These are phyloP conservation scores for Allygus modestus DNA, from an alignment of 2,888 invertebrate genomes.

Conservation along the genomic window DNA sequence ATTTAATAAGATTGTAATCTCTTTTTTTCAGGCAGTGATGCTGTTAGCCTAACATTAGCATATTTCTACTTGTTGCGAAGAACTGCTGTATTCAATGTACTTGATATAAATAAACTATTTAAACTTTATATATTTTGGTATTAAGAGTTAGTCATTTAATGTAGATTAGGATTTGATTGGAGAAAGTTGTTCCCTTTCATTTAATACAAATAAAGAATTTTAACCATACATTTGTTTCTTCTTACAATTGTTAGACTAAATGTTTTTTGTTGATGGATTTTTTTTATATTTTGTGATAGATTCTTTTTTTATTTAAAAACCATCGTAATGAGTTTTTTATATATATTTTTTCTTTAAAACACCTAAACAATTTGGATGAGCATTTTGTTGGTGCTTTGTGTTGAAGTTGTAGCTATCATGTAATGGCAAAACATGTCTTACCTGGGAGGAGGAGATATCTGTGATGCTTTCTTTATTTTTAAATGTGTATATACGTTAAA, in stretches of 20 bases:
- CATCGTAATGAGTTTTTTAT: too few species aligned
- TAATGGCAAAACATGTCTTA: neutral
- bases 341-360: neutral
- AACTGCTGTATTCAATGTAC: slow-evolving; percentile 7
- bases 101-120: neutral
- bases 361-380: neutral
- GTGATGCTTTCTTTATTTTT: slow-evolving; percentile 36
- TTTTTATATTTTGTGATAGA: neutral
- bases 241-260: neutral
- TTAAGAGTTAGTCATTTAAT: neutral
- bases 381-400: slow-evolving; percentile 1
- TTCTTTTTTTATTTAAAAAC: neutral
- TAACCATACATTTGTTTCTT: neutral
- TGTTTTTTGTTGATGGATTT: neutral
- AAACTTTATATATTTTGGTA: slow-evolving; percentile 3
- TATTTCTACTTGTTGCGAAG: neutral
- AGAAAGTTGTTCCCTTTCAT: neutral
- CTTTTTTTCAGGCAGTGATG: neutral
- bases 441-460: neutral
- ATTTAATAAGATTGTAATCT: too few species aligned
- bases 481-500: neutral
- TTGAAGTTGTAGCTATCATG: neutral
- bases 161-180: neutral
- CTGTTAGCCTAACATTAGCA: neutral
- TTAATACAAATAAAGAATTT: neutral